phyloP scores from a whole-genome alignment of 2,888 invertebrate species.

The Dicycla oo region DNA sequence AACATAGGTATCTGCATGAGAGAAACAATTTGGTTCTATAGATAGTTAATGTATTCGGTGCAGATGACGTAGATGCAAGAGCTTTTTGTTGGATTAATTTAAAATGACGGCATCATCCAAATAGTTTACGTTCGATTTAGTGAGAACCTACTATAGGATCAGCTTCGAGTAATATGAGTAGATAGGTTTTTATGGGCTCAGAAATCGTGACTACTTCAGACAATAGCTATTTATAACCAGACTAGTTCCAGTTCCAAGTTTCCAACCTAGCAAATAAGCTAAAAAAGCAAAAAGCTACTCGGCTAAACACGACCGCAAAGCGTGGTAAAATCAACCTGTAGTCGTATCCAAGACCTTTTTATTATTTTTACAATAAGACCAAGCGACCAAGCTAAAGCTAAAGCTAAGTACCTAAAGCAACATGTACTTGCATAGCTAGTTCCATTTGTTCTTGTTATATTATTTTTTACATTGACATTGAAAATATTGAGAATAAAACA shows the following conservation, averaged over 20 bases:
- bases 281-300: constrained; percentile 30
- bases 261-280: constrained; percentile 15
- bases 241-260: constrained; percentile 34
- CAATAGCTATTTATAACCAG: constrained; percentile 51
- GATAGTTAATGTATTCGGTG: background rate
- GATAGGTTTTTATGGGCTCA: constrained; percentile 3
- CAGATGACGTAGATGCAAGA: background rate
- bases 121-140: background rate
- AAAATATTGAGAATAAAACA: constrained; percentile 31
- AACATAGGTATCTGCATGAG: background rate
- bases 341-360: constrained; percentile 34
- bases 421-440: background rate
- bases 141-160: background rate
- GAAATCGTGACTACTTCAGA: constrained; percentile 20
- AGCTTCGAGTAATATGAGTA: background rate
- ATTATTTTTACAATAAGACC: background rate
- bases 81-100: background rate
- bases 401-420: constrained; percentile 12
- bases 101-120: background rate
- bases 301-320: constrained; percentile 7
- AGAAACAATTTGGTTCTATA: background rate
- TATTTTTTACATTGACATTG: constrained; percentile 40
- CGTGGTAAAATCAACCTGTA: constrained; percentile 12
- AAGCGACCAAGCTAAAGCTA: too few species aligned
- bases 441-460: constrained; percentile 7